Percentiles rank a stretch among this genome's conserved stretches.
phyloP scores from a whole-genome alignment of 2,113 vertebrate genomes.

The Hemicordylus capensis region DNA sequence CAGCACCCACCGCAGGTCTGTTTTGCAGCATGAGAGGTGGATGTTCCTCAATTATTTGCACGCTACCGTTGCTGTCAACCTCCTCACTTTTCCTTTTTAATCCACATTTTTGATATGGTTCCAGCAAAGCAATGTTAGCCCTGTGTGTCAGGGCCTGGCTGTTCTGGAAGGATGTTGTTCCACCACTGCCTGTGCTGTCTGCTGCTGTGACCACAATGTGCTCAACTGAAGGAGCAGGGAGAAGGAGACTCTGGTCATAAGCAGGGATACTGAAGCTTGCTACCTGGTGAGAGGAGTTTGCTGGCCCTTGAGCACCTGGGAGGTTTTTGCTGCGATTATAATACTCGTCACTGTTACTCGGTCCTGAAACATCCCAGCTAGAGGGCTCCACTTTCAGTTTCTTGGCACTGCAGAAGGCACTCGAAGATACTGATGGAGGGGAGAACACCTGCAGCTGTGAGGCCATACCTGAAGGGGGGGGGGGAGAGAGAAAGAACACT shows the following conservation, averaged over 20 bases:
- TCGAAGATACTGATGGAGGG: constrained; percentile 95
- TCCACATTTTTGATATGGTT: constrained; percentile 91
- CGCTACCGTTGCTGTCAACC: constrained; percentile 97
- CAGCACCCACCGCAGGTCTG: constrained; percentile 87
- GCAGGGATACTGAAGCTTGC: constrained; percentile 87
- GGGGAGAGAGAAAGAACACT: neutral
- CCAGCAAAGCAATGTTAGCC: constrained; percentile 86
- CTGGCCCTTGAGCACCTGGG: constrained; percentile 82
- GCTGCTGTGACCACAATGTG: constrained; percentile 95
- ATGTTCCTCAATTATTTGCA: constrained; percentile 98
- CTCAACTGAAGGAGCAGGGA: constrained; percentile 78
- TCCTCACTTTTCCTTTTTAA: constrained; percentile 98
- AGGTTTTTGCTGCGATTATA: constrained; percentile 88
- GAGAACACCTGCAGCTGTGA: constrained; percentile 97
- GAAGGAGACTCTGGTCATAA: constrained; percentile 86
- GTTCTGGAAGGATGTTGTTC: constrained; percentile 83
- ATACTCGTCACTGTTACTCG: constrained; percentile 88
- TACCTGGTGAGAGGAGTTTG: constrained; percentile 87
- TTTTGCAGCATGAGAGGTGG: constrained; percentile 95
- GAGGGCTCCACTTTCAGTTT: constrained; percentile 97
- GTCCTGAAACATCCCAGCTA: constrained; percentile 90
- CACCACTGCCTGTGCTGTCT: constrained; percentile 90
- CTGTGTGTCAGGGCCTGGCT: constrained; percentile 80
- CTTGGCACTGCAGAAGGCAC: constrained; percentile 95
- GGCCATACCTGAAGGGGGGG: constrained; percentile 86